Conservation (phyloP, 2,113 vertebrate genomes). For the Lophura nycthemera region DNA sequence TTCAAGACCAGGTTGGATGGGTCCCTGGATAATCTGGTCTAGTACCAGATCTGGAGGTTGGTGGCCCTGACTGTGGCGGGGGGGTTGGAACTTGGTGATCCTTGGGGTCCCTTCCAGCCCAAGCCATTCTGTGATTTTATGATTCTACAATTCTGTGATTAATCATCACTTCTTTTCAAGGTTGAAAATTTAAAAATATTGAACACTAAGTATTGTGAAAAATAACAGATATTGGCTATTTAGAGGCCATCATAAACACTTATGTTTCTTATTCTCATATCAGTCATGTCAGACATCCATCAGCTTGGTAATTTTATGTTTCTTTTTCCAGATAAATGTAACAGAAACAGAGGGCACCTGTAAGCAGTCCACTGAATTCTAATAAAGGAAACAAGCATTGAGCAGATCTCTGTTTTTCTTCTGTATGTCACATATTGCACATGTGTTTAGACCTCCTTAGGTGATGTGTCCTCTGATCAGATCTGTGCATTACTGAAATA, state of each 20-base stretch:
- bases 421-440: neutral
- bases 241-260: neutral
- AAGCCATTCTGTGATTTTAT: neutral
- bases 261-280: neutral
- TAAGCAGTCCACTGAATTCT: neutral
- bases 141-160: neutral
- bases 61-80: no score
- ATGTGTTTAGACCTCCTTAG: neutral
- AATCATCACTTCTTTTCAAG: neutral
- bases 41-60: no score
- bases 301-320: rapidly evolving
- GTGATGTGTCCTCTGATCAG: neutral
- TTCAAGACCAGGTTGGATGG: no score
- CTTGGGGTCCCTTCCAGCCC: no score
- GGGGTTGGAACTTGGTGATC: no score
- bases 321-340: neutral
- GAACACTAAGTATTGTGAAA: neutral
- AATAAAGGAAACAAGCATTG: neutral
- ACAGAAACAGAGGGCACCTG: neutral
- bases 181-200: neutral
- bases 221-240: neutral
- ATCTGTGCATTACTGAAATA: neutral
- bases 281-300: neutral
- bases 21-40: no score
- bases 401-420: neutral